Conservation (phyloP, 2,113 vertebrate genomes). For the Oostethus manadensis region DNA sequence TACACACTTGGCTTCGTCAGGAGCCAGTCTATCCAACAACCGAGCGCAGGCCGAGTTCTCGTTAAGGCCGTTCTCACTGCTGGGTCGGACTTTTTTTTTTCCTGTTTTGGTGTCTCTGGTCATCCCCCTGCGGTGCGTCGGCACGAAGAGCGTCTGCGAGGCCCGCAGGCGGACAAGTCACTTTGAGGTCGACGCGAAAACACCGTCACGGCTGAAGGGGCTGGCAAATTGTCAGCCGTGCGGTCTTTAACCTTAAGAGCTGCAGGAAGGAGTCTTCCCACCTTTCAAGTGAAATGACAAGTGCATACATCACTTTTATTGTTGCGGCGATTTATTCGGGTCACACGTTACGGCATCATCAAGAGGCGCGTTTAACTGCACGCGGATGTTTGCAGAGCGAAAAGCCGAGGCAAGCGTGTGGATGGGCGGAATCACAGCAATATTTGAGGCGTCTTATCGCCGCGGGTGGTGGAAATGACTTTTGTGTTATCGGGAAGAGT, state of each 20-base stretch:
- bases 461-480: slow-evolving; percentile 57
- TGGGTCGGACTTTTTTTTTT: background rate
- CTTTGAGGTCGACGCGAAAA: slow-evolving; percentile 63
- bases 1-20: slow-evolving; percentile 3
- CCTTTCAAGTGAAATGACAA: slow-evolving; percentile 44
- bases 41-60: background rate
- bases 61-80: background rate
- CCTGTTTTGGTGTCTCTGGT: slow-evolving; percentile 1
- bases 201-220: slow-evolving; percentile 49
- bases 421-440: slow-evolving; percentile 34
- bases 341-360: slow-evolving; percentile 31
- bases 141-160: slow-evolving; percentile 26
- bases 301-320: slow-evolving; percentile 40
- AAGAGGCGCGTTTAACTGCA: slow-evolving; percentile 3
- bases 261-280: slow-evolving; percentile 33
- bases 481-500: slow-evolving; percentile 48
- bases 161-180: slow-evolving; percentile 55
- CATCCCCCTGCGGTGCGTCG: slow-evolving; percentile 17
- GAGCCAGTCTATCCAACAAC: slow-evolving; percentile 4
- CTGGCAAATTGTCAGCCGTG: slow-evolving; percentile 45
- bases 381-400: slow-evolving; percentile 2
- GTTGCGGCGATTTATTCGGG: slow-evolving; percentile 24
- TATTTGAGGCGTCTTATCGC: slow-evolving; percentile 51
- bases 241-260: slow-evolving; percentile 39
- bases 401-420: background rate